Evolutionary conservation across 2,888 invertebrate species (phyloP).

Genomic region (Lasioglossum figueresi): DNA sequence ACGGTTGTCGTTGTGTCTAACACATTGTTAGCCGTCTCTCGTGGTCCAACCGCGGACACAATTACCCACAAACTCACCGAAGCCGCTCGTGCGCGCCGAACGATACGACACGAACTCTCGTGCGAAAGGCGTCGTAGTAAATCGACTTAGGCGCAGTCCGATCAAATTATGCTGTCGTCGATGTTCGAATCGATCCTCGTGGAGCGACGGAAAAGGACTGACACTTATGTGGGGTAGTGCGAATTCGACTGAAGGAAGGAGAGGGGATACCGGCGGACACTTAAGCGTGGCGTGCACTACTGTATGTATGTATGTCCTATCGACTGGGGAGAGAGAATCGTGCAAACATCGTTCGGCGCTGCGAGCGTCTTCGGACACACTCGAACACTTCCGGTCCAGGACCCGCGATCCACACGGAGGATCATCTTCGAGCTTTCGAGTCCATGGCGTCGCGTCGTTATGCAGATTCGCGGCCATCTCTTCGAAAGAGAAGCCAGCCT

Average conservation of each 20-base stretch:
- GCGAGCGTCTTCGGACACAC: conserved; percentile 1
- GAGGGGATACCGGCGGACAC: not conserved
- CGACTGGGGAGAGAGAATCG: not conserved
- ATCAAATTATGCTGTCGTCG: not conserved
- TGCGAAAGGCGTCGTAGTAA: not conserved
- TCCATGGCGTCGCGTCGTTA: conserved; percentile 22
- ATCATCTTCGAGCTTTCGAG: conserved; percentile 28
- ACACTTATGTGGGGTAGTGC: not conserved
- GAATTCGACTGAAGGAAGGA: no score
- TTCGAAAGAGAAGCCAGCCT: conserved; percentile 2
- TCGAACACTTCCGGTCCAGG: not conserved
- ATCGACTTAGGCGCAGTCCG: not conserved
- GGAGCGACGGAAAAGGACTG: not conserved
- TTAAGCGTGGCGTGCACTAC: not conserved
- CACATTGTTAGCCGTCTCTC: conserved; percentile 55
- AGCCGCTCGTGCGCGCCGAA: conserved; percentile 3
- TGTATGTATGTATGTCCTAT: not conserved
- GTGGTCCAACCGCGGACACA: conserved; percentile 25
- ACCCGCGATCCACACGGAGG: conserved; percentile 25
- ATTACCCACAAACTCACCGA: not conserved
- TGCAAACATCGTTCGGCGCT: not conserved
- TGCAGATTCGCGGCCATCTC: conserved; percentile 13
- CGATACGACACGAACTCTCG: not conserved
- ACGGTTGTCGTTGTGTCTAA: conserved; percentile 56
- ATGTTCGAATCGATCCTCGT: not conserved